Percentiles rank a stretch among this genome's conserved stretches.
Conservation (phyloP, 2,888 invertebrate species). For the Parnassius apollo region DNA sequence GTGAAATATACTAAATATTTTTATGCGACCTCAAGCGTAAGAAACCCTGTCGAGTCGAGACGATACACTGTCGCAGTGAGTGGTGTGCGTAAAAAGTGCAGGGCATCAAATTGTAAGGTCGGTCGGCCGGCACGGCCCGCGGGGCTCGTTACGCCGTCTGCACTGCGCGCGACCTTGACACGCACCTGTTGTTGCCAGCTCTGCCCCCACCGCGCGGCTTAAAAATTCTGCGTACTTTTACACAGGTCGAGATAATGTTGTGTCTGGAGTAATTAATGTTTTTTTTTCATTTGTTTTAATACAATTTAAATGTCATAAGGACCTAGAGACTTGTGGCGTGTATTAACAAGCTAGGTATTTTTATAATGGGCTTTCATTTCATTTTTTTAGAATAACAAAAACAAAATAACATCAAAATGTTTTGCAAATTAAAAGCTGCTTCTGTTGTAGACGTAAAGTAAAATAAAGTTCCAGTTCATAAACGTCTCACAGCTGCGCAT, state of each 20-base stretch:
- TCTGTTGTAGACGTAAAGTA: too few relatives aligned
- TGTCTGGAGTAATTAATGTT: constrained; percentile 4
- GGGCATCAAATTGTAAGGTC: constrained; percentile 44
- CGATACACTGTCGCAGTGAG: constrained; percentile 9
- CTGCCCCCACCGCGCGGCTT: constrained; percentile 15
- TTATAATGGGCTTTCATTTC: background rate
- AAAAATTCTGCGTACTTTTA: constrained; percentile 15
- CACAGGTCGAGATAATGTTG: constrained; percentile 3
- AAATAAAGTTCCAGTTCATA: too few relatives aligned
- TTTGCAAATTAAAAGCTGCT: too few relatives aligned
- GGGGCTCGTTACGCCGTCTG: constrained; percentile 41
- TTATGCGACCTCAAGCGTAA: background rate
- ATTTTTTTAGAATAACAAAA: too few relatives aligned
- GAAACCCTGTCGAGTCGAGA: constrained; percentile 8
- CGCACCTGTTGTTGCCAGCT: constrained; percentile 27
- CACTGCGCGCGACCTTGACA: constrained; percentile 27
- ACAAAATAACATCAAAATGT: too few relatives aligned
- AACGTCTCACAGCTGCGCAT: too few relatives aligned
- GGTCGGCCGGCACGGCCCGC: constrained; percentile 31
- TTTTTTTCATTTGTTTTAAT: constrained; percentile 2
- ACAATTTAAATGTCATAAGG: background rate
- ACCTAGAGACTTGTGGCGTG: too few relatives aligned
- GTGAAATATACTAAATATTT: background rate
- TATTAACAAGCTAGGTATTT: background rate
- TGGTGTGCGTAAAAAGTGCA: constrained; percentile 27